Conservation (phyloP, 2,797 vertebrate species). For the Sorex maritimensis region DNA sequence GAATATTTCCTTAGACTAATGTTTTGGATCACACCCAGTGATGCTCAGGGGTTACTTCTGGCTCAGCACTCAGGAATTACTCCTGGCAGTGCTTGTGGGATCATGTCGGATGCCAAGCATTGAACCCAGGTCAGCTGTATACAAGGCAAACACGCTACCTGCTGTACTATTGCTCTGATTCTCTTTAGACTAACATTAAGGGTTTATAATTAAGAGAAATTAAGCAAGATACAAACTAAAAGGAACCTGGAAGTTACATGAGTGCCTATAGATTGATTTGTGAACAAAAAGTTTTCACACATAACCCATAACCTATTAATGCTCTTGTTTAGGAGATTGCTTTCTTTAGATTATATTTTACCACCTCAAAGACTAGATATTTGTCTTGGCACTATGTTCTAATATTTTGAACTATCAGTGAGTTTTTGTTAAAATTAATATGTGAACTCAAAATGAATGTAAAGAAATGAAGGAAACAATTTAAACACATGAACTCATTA, state of each 20-base stretch:
- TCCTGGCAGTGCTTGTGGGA: too few relatives aligned
- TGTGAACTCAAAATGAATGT: background rate
- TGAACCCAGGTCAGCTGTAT: too few relatives aligned
- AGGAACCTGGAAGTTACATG: background rate
- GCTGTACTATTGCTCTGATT: too few relatives aligned
- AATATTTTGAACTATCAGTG: background rate
- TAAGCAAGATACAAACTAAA: background rate
- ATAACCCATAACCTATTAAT: background rate
- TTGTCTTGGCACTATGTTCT: background rate
- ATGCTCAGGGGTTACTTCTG: too few relatives aligned
- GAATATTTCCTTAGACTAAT: background rate
- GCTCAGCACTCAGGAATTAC: too few relatives aligned
- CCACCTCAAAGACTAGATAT: background rate
- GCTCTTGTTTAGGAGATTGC: background rate
- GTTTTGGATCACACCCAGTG: too few relatives aligned
- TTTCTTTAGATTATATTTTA: background rate
- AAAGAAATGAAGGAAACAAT: background rate
- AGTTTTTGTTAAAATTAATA: slow-evolving; percentile 21
- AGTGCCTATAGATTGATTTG: rapidly evolving
- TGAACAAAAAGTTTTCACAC: background rate
- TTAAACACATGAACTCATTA: background rate
- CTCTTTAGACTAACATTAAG: background rate
- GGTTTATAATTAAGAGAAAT: background rate
- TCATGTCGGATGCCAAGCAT: too few relatives aligned
- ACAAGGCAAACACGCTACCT: too few relatives aligned